Conservation (phyloP, 2,113 vertebrate genomes). For the Planiliza haematocheilus region DNA sequence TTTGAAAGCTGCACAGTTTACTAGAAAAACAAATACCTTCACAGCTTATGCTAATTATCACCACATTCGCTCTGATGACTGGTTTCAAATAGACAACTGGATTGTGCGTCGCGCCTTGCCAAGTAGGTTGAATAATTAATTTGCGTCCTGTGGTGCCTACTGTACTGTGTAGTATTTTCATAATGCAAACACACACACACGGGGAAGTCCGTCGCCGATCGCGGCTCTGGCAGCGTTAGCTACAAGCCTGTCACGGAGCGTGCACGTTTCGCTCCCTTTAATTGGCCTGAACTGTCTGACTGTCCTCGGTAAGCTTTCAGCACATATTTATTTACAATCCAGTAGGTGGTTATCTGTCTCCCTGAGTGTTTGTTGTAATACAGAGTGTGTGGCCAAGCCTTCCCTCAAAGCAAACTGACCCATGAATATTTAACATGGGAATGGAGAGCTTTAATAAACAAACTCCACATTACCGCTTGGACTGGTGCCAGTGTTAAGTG, state of each 20-base stretch:
- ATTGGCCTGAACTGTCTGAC: constrained; percentile 50
- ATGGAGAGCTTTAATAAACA: constrained; percentile 60
- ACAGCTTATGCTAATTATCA: constrained; percentile 5
- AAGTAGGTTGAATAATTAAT: constrained; percentile 50
- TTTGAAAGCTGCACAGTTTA: background rate
- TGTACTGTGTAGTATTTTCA: constrained; percentile 18
- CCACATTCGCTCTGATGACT: constrained; percentile 17
- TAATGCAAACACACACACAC: constrained; percentile 32
- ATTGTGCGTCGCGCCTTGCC: constrained; percentile 29
- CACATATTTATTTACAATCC: constrained; percentile 59
- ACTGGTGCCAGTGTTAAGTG: constrained; percentile 5
- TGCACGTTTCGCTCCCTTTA: constrained; percentile 37
- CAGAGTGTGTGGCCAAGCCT: constrained; percentile 26
- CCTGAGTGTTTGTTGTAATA: constrained; percentile 34
- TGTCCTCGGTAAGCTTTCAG: constrained; percentile 42
- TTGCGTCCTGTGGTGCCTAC: constrained; percentile 16
- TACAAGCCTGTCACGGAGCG: constrained; percentile 44
- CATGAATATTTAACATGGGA: constrained; percentile 57
- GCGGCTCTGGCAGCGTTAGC: constrained; percentile 36
- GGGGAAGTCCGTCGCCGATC: constrained; percentile 18
- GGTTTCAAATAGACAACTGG: constrained; percentile 47
- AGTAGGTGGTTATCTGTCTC: constrained; percentile 40
- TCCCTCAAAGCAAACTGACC: constrained; percentile 41
- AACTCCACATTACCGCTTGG: constrained; percentile 30
- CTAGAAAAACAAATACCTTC: background rate